These are phyloP conservation scores for Apamea anceps DNA, from an alignment of 2,888 invertebrate genomes.

Conservation along the genomic window DNA sequence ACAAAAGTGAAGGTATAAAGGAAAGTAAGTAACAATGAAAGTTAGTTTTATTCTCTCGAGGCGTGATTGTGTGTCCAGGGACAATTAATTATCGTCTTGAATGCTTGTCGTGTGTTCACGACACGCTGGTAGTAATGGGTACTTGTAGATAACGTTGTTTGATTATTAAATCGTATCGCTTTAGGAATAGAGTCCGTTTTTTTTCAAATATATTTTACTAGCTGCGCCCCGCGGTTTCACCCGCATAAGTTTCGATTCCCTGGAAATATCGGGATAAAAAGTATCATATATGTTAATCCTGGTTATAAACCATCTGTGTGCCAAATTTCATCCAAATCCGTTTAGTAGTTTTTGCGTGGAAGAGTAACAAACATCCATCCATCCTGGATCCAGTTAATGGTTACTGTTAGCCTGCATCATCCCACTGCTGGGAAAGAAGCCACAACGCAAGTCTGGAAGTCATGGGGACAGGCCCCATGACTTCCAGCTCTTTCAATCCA, in stretches of 20 bases:
- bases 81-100: conserved; percentile 25
- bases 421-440: background rate
- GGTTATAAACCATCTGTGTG: too few species aligned
- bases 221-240: too few species aligned
- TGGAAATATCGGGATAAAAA: too few species aligned
- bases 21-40: conserved; percentile 42
- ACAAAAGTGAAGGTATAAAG: conserved; percentile 39
- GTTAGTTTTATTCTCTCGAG: conserved; percentile 26
- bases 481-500: background rate
- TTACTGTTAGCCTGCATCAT: background rate
- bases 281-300: too few species aligned
- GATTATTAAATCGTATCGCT: background rate
- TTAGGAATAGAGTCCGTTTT: background rate
- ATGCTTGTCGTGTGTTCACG: conserved; percentile 29
- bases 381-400: background rate
- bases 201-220: background rate
- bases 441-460: background rate
- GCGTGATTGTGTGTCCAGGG: conserved; percentile 19
- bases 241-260: too few species aligned
- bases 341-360: too few species aligned
- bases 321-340: too few species aligned
- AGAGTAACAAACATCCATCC: too few species aligned
- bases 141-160: conserved; percentile 17
- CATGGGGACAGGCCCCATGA: too few species aligned
- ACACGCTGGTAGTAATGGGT: background rate